Percentiles rank a stretch among this genome's conserved stretches.
These are phyloP conservation scores for Acheta domesticus DNA, from an alignment of 2,888 invertebrate genomes.

Conservation along the genomic window DNA sequence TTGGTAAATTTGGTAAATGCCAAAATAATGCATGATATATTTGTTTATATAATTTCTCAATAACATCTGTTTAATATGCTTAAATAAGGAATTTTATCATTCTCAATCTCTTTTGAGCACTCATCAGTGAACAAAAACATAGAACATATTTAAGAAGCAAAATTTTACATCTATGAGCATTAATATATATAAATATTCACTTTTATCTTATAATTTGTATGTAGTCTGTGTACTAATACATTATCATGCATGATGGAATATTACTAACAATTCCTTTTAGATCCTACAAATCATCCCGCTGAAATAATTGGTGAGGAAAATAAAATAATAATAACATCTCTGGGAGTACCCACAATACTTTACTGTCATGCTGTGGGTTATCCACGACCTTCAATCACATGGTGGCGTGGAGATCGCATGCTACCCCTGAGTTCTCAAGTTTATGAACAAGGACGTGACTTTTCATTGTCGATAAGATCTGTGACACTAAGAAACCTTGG, in stretches of 20 bases:
- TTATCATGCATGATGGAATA: conserved; percentile 1
- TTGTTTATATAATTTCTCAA: too few relatives aligned
- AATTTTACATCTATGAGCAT: neutral
- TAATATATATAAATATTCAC: neutral
- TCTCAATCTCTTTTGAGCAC: too few relatives aligned
- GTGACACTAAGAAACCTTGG: conserved; percentile 73
- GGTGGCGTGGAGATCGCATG: conserved; percentile 78
- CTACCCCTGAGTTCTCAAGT: conserved; percentile 66
- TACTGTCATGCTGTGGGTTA: conserved; percentile 79
- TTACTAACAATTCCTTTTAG: conserved; percentile 46
- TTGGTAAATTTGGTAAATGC: too few relatives aligned
- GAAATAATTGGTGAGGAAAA: conserved; percentile 66
- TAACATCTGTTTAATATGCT: too few relatives aligned
- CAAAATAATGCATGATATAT: too few relatives aligned
- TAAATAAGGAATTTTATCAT: too few relatives aligned
- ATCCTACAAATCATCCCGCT: conserved; percentile 53
- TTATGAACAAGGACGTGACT: conserved; percentile 70
- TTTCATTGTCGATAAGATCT: conserved; percentile 68
- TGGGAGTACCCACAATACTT: conserved; percentile 66
- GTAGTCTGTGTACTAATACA: neutral
- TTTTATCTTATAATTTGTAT: neutral
- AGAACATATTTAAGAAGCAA: too few relatives aligned
- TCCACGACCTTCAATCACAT: conserved; percentile 74
- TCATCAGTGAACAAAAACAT: too few relatives aligned
- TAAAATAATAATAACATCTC: conserved; percentile 62